Percentiles rank a stretch among this genome's conserved stretches.
phyloP scores from a whole-genome alignment of 2,888 invertebrate species.

The Cephalotes varians region DNA sequence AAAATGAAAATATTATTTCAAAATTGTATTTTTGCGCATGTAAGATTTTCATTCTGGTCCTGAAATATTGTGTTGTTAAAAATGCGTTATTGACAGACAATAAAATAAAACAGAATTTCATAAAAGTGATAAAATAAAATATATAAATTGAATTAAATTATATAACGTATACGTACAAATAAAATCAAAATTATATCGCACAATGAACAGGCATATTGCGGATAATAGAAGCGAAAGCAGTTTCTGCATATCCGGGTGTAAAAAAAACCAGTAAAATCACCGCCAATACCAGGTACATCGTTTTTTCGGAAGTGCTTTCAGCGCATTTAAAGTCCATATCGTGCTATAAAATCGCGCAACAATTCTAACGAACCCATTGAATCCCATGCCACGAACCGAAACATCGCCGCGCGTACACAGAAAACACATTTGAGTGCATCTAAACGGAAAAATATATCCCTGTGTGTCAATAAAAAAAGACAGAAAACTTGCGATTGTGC shows the following conservation, averaged over 20 bases:
- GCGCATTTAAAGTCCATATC: conserved; percentile 33
- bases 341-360: conserved; percentile 26
- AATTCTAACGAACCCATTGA: conserved; percentile 35
- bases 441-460: conserved; percentile 18
- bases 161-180: neutral
- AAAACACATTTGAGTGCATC: conserved; percentile 33
- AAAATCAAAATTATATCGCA: neutral
- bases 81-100: neutral
- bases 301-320: conserved; percentile 44
- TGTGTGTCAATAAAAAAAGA: neutral
- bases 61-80: neutral
- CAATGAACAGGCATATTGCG: neutral
- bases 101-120: neutral
- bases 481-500: neutral
- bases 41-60: neutral
- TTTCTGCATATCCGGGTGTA: neutral
- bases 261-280: conserved; percentile 15
- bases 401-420: conserved; percentile 4
- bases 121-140: conserved; percentile 17
- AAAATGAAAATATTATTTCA: neutral
- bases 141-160: neutral
- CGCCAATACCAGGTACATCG: conserved; percentile 14
- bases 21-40: neutral
- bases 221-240: neutral
- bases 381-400: conserved; percentile 1